phyloP scores from a whole-genome alignment of 2,113 vertebrate species.

The Pachypanchax playfairii region DNA sequence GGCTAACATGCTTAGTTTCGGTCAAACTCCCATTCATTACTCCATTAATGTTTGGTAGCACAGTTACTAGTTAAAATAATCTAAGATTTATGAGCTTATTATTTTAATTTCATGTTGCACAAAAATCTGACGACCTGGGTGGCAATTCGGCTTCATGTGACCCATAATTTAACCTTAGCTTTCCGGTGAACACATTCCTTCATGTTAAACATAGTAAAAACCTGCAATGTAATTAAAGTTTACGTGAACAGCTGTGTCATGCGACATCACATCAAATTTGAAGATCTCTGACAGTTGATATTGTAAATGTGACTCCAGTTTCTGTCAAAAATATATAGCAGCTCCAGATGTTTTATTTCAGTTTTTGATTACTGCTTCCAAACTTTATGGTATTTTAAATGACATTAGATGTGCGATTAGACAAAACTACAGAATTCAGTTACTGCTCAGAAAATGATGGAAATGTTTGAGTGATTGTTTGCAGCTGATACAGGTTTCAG shows the following conservation, averaged over 20 bases:
- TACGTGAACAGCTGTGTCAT: no score
- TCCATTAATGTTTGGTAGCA: background rate
- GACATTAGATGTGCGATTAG: background rate
- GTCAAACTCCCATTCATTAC: conserved; percentile 24
- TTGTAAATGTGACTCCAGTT: no score
- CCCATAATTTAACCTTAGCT: conserved; percentile 5
- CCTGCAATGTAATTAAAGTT: no score
- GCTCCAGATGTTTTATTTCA: background rate
- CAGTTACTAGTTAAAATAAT: conserved; percentile 18
- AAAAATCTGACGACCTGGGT: background rate
- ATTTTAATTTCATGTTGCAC: no score
- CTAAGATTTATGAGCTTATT: conserved; percentile 3
- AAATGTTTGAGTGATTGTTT: no score
- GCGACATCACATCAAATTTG: no score
- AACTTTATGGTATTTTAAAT: background rate
- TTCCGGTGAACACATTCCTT: conserved; percentile 26
- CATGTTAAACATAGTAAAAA: no score
- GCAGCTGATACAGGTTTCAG: no score
- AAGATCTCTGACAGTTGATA: no score
- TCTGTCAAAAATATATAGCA: no score
- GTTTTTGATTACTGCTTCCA: background rate
- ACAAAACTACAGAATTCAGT: background rate
- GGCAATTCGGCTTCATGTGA: background rate
- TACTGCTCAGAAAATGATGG: no score
- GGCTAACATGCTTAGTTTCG: conserved; percentile 67